These are phyloP conservation scores for Tryphoninae sp. DNA, from an alignment of 2,888 invertebrate species.

Conservation along the genomic window DNA sequence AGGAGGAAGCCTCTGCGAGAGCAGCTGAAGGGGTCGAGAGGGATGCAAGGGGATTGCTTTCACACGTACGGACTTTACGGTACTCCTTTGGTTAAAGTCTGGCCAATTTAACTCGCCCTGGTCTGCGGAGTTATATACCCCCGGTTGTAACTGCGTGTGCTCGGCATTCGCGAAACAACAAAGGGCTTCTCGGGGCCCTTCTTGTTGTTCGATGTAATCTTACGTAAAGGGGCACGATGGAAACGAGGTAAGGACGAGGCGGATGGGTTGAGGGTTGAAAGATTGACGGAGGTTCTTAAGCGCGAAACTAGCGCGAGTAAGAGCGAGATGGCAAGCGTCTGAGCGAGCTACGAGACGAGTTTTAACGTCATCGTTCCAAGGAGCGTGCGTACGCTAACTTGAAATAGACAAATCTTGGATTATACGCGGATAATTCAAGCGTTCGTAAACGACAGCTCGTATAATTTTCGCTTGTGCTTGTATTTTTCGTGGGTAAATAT, in stretches of 20 bases:
- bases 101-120: slow-evolving; percentile 47
- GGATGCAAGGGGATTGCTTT: neutral
- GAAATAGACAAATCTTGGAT: slow-evolving; percentile 32
- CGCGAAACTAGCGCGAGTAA: neutral
- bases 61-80: neutral
- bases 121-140: slow-evolving; percentile 29
- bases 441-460: slow-evolving; percentile 41
- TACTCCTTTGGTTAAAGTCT: slow-evolving; percentile 19
- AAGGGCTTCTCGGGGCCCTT: slow-evolving; percentile 69
- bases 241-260: neutral
- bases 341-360: neutral
- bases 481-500: slow-evolving; percentile 33
- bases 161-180: slow-evolving; percentile 69
- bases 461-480: slow-evolving; percentile 6
- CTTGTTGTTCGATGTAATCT: slow-evolving; percentile 73
- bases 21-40: neutral
- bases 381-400: neutral
- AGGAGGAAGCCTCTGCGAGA: slow-evolving; percentile 22
- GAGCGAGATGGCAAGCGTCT: slow-evolving; percentile 4
- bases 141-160: slow-evolving; percentile 55
- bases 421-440: slow-evolving; percentile 19
- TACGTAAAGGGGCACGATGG: slow-evolving; percentile 58
- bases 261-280: slow-evolving; percentile 10
- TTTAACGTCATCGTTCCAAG: neutral
- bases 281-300: slow-evolving; percentile 14